phyloP scores from a whole-genome alignment of 2,888 invertebrate genomes.

The Gibbula magus region DNA sequence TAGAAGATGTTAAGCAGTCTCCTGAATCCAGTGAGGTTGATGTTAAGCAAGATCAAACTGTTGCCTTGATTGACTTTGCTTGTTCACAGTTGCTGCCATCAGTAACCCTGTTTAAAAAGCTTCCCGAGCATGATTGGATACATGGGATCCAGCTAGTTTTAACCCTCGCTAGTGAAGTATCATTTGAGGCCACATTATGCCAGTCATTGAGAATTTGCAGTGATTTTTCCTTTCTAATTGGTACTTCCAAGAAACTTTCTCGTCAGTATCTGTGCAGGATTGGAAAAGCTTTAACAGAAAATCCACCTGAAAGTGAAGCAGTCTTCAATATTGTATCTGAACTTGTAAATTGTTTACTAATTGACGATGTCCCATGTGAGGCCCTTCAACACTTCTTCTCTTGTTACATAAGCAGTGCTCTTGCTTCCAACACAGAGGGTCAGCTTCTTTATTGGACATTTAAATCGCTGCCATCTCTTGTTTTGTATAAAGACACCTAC shows the following conservation, averaged over 20 bases:
- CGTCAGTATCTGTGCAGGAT: neutral
- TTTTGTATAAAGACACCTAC: neutral
- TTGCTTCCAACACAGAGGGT: neutral
- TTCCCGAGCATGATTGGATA: neutral
- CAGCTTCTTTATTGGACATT: neutral
- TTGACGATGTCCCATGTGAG: neutral
- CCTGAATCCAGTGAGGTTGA: neutral
- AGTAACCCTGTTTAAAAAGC: neutral
- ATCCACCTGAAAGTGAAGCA: neutral
- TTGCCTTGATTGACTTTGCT: neutral
- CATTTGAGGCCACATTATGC: neutral
- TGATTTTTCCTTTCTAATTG: slow-evolving; percentile 29
- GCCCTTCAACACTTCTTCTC: slow-evolving; percentile 1
- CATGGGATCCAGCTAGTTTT: slow-evolving; percentile 24
- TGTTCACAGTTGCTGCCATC: neutral
- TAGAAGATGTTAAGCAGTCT: neutral
- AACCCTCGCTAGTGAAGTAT: slow-evolving; percentile 31
- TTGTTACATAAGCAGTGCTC: neutral
- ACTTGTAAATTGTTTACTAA: neutral
- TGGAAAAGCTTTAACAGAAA: neutral
- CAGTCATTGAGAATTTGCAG: slow-evolving; percentile 31
- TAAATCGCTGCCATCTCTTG: neutral
- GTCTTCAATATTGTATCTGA: neutral
- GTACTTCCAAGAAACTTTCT: slow-evolving; percentile 11
- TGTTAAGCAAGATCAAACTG: neutral